A percentile compares a stretch with the other conserved stretches of the same genome.
Conservation (phyloP, 2,797 vertebrate genomes). For the Hyperoplus lanceolatus region DNA sequence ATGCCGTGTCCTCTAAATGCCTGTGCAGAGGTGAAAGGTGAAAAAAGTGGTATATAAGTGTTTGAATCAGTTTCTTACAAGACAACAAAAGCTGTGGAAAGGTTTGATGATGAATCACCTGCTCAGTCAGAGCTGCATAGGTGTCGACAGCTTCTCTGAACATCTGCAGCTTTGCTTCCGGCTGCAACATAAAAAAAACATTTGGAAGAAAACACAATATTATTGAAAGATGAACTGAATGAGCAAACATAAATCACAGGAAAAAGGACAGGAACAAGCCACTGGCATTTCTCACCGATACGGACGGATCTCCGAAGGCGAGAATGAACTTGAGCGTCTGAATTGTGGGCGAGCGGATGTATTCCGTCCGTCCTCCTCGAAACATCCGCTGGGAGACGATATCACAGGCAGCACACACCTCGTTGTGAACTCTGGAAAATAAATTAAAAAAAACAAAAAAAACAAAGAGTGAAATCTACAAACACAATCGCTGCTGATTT, state of each 20-base stretch:
- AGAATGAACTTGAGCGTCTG: conserved; percentile 83
- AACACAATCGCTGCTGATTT: neutral
- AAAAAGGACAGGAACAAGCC: neutral
- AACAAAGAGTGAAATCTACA: neutral
- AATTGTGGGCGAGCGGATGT: conserved; percentile 86
- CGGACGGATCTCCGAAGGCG: conserved; percentile 78
- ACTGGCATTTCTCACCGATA: conserved; percentile 72
- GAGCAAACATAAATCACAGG: neutral
- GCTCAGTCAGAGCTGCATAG: conserved; percentile 81
- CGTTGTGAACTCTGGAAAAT: conserved; percentile 82
- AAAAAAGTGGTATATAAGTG: neutral
- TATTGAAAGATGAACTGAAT: neutral
- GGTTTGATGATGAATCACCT: conserved; percentile 67
- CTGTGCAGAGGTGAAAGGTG: conserved; percentile 59
- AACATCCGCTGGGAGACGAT: conserved; percentile 87
- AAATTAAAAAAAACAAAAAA: neutral
- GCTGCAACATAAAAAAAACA: conserved; percentile 67
- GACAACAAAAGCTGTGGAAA: neutral
- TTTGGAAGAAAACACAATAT: neutral
- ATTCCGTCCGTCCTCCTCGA: conserved; percentile 85
- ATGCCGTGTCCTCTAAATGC: conserved; percentile 84
- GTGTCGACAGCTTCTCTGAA: conserved; percentile 83
- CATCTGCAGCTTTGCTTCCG: conserved; percentile 82
- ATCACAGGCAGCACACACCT: conserved; percentile 84
- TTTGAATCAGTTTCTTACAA: neutral